Evolutionary conservation across 2,797 vertebrate genomes (phyloP).

Genomic region (Sus cebifrons): DNA sequence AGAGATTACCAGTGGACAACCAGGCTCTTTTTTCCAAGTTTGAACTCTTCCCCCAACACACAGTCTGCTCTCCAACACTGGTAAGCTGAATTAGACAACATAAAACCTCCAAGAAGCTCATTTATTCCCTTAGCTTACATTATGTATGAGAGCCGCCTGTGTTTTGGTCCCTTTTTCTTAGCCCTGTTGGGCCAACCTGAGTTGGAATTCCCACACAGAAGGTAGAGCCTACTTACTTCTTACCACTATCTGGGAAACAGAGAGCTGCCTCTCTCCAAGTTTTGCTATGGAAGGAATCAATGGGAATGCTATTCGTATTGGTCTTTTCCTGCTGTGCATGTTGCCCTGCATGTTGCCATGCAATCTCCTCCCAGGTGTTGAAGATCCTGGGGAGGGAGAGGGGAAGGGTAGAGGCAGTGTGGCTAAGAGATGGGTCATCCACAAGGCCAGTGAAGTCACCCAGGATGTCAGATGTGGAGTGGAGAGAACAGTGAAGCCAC

Average conservation of each 20-base stretch:
- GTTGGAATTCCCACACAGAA: slow-evolving; percentile 19
- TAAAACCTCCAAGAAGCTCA: background rate
- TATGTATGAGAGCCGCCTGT: background rate
- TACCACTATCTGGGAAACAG: background rate
- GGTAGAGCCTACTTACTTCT: background rate
- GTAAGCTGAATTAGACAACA: background rate
- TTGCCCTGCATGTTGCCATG: background rate
- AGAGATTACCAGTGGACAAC: slow-evolving; percentile 1
- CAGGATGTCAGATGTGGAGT: background rate
- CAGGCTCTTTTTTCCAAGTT: slow-evolving; percentile 16
- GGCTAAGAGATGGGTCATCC: background rate
- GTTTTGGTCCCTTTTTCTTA: slow-evolving; percentile 27
- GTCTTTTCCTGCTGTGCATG: background rate
- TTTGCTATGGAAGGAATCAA: background rate
- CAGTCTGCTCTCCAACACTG: background rate
- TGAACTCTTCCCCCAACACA: background rate
- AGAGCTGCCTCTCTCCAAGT: background rate
- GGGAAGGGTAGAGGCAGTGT: background rate
- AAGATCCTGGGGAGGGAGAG: background rate
- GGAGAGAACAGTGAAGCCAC: background rate
- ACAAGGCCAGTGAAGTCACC: background rate
- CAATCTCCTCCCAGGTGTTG: background rate
- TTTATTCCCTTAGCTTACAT: slow-evolving; percentile 36
- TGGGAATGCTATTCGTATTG: background rate
- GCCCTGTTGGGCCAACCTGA: background rate